Conservation (phyloP, 2,113 vertebrate species). For the Archilochus colubris region DNA sequence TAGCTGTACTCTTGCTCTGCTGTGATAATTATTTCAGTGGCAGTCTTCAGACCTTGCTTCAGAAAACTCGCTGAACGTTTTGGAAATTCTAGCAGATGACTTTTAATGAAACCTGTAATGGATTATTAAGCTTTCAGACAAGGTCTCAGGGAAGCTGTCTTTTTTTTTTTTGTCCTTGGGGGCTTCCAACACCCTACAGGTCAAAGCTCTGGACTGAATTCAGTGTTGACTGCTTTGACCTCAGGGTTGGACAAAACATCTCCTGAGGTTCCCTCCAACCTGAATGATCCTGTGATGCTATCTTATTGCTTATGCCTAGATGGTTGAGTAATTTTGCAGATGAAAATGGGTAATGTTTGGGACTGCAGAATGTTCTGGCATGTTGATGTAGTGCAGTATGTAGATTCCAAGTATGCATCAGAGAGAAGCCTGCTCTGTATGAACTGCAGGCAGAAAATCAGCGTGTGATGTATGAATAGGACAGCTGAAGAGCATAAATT, state of each 20-base stretch:
- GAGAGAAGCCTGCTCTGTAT: neutral
- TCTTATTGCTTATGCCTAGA: neutral
- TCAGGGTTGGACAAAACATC: accelerated
- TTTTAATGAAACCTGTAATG: neutral
- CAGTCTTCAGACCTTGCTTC: neutral
- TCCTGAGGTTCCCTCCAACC: neutral
- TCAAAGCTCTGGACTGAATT: neutral
- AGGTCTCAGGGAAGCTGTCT: neutral
- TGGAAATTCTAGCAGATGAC: neutral
- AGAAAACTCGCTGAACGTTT: accelerated
- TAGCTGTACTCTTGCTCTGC: neutral
- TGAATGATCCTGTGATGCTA: accelerated
- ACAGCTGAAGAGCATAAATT: neutral
- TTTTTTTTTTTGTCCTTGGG: neutral
- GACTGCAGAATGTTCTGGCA: neutral
- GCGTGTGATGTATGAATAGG: accelerated
- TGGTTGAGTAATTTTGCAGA: neutral
- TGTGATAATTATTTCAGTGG: neutral
- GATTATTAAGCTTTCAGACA: neutral
- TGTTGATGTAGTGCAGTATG: neutral
- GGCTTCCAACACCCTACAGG: neutral
- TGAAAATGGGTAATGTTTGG: neutral
- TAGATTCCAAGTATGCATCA: neutral
- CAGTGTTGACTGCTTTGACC: neutral
- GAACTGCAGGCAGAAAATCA: neutral